Percentiles rank a stretch among this genome's conserved stretches.
These are phyloP conservation scores for Sminthurinus signatus DNA, from an alignment of 1,140 invertebrate genomes.

Conservation along the genomic window DNA sequence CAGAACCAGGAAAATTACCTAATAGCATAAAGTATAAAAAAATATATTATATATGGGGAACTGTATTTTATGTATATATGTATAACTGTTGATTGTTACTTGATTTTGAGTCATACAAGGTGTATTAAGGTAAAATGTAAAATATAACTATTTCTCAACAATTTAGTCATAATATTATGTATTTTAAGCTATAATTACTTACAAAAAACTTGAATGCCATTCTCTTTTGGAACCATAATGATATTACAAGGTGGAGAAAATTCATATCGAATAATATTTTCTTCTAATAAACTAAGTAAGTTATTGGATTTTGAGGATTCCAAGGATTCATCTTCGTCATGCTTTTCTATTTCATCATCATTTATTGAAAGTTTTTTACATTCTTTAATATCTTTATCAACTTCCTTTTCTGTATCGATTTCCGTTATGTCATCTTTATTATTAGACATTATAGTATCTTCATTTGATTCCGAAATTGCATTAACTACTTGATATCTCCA, in stretches of 20 bases:
- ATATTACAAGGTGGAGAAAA: neutral
- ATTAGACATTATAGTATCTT: neutral
- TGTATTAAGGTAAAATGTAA: neutral
- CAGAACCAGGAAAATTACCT: conserved; percentile 5
- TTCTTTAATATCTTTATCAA: neutral
- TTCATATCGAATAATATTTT: neutral
- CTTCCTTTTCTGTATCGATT: neutral
- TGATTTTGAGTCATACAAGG: neutral
- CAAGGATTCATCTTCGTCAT: neutral
- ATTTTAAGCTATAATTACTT: neutral
- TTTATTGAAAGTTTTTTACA: neutral
- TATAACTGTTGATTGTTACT: neutral
- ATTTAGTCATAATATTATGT: neutral
- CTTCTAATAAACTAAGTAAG: neutral
- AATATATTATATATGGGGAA: neutral
- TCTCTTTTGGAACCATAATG: neutral
- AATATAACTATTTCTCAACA: neutral
- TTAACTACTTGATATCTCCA: neutral
- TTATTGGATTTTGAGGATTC: neutral
- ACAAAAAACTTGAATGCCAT: neutral
- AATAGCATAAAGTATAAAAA: neutral
- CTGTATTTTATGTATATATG: neutral
- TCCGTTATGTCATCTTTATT: neutral
- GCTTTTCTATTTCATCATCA: neutral
- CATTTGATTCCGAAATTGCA: neutral